Evolutionary conservation across 2,888 invertebrate species (phyloP), one percentile per base, ranked within the genome.

Genomic region (Xylota segnis): DNA sequence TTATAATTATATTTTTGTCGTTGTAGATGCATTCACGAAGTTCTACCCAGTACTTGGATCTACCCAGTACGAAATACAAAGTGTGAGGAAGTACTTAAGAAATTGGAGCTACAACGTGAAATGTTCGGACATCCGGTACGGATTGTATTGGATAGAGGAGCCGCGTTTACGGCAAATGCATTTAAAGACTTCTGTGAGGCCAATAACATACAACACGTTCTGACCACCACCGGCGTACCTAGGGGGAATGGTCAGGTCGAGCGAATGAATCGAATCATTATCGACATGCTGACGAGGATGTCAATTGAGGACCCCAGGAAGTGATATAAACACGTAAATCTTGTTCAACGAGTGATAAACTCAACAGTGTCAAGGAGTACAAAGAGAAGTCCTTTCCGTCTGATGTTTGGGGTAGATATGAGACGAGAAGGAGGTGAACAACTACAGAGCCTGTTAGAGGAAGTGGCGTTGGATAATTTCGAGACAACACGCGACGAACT

Each of bases 221-320:
- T 56, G 5, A 90, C 90, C 2, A 74, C 83, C 3, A 77, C 83
- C 0, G 88, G 90, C 9, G 76, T 91, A 7, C 90, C 92, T 7
- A 43, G 90, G 47, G 89, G 90, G 10, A 91, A 92, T 81, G 91
- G 91, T 0, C 91, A 91, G 70, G 90, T 90, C 0, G 90, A 91
- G 61, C 84, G 90, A 4, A 78, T 90, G 0, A 90, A 91, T 72
- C 71, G 88, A 12, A 89, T 87, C 4, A 88, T 91, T 4, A 27
- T 66, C 7, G 45, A 70, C 12, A 16, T 70, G 1, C 45, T 70
- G 6, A 43, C 43, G 5, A 56, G 43, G 32, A 3, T 56, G 18
- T 43, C 52, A 10, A 4, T 54, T 9, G 34, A 54, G 5, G 23
- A 54, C 12, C 70, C 43, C n/a, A 40, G 14, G 12, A 43, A 34